Evolutionary conservation across 2,113 vertebrate species (phyloP).

Genomic region (Charina bottae): DNA sequence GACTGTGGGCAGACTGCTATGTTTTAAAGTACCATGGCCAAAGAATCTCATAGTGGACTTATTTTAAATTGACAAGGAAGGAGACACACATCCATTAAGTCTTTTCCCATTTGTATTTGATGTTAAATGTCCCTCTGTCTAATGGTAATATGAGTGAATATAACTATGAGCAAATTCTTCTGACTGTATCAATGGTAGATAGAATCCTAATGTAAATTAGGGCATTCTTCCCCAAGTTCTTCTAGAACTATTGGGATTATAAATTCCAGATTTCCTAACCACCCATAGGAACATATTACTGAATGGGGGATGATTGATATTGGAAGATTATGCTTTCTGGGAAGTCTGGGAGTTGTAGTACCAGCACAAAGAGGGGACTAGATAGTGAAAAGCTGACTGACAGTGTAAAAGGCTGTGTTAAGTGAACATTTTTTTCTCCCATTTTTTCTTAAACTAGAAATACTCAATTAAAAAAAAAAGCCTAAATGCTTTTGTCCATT

Average conservation of each 20-base stretch:
- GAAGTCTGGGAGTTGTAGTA: neutral
- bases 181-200: neutral
- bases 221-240: neutral
- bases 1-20: neutral
- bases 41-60: neutral
- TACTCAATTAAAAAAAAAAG: neutral
- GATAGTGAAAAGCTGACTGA: neutral
- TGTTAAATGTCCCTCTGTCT: neutral
- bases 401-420: neutral
- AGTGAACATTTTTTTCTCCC: neutral
- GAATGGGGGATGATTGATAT: neutral
- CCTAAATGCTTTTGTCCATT: neutral
- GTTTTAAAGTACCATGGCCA: neutral
- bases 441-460: neutral
- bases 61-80: neutral
- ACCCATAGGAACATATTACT: neutral
- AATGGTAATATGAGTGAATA: neutral
- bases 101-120: neutral
- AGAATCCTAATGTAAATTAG: neutral
- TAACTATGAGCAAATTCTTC: neutral
- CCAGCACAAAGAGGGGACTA: neutral
- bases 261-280: neutral
- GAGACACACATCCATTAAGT: neutral
- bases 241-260: neutral
- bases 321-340: neutral